Evolutionary conservation across 2,113 vertebrate genomes (phyloP), one percentile per base, ranked within the genome.

Genomic region (Bubo blakistoni): DNA sequence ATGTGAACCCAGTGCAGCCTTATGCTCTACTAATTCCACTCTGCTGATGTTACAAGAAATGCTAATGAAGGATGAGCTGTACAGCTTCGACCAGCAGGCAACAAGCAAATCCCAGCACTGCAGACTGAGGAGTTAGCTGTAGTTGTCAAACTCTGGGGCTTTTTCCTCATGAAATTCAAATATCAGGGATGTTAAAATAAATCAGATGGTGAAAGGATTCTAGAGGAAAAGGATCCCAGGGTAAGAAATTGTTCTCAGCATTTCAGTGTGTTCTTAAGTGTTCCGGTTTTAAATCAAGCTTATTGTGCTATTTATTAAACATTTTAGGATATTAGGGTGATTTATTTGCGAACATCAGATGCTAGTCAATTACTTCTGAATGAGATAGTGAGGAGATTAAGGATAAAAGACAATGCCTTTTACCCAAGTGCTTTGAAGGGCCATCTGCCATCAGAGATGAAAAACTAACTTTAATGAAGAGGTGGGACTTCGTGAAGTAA

Each of bases 101-200:
- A 80, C 40, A 65, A 65, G 38, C 38, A 91, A 90, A 70, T 90
- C 57, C 24, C 83, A 66, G 44, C 38, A 65, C 44, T 55, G 27
- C 51, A 93, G n/a, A 32, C 34, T 34, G 73, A 59, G 27, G 55
- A 38, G 30, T 44, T 69, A 44, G 55, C 20, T 47, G 38, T 49
- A 59, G 46, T 30, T 84, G 40, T 65, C 55, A 76, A 90, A 79
- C 11, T 38, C 40, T 44, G n/a, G 27, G 61, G 10, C 30, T 74
- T 87, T 80, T 49, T 59, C 51, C n/a, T 62, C 40, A 59, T 80
- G 78, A 90, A 87, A 87, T 79, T 83, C 34, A 93, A 80, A n/a
- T 70, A 38, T 36, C 55, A 44, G 26, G 34, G 61, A 38, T 70
- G 49, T 54, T 80, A 74, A 70, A 86, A 61, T 59, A 72, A 61